Evolutionary conservation across 92 coral and sea anemone species (phyloP).

Genomic region (Umimayanthus chanpuru): DNA sequence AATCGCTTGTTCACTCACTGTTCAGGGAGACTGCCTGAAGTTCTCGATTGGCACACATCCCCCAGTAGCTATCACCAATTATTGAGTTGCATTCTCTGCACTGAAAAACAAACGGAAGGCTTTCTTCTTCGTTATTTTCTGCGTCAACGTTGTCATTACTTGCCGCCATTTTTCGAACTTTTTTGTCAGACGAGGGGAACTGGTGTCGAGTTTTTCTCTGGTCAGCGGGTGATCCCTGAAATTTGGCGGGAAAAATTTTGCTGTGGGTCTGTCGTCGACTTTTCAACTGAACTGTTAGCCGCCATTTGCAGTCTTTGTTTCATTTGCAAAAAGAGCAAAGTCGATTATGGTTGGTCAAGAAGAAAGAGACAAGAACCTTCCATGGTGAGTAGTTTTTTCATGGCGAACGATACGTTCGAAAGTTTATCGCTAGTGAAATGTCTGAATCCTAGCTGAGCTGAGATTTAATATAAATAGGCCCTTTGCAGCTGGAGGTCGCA

Average conservation of each 20-base stretch:
- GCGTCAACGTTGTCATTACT: neutral
- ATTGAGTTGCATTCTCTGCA: conserved; percentile 51
- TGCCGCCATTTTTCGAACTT: conserved; percentile 47
- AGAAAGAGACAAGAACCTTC: conserved; percentile 22
- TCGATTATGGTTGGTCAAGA: conserved; percentile 27
- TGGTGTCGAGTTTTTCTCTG: conserved; percentile 6
- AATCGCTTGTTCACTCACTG: conserved; percentile 32
- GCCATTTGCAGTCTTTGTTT: no score
- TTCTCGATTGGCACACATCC: conserved; percentile 47
- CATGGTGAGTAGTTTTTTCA: conserved; percentile 8
- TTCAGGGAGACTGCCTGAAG: conserved; percentile 44
- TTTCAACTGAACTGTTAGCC: no score
- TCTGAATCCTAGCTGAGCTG: no score
- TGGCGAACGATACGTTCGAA: neutral
- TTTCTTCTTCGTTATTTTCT: conserved; percentile 2
- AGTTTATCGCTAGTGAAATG: no score
- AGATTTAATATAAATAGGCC: no score
- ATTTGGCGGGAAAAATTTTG: conserved; percentile 31
- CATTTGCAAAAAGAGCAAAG: neutral
- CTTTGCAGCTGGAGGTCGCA: no score
- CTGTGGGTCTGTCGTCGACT: no score
- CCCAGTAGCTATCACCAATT: conserved; percentile 57
- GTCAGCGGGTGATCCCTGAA: conserved; percentile 22
- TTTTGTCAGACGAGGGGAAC: neutral
- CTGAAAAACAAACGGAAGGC: conserved; percentile 52